Conservation (phyloP, 2,888 invertebrate species). For the Periphyllus acericola region DNA sequence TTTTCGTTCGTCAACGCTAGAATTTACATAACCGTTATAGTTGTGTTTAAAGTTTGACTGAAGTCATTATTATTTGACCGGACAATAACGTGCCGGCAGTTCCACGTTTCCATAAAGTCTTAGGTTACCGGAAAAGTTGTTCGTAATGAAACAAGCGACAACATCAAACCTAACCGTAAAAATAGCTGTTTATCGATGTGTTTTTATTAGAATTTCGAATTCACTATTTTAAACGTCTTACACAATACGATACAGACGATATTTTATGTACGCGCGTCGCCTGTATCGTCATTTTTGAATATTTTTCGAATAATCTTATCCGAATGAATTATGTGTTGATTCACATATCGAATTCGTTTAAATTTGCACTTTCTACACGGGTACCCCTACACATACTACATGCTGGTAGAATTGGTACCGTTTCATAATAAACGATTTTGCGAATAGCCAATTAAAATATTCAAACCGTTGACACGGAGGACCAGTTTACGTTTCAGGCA, state of each 20-base stretch:
- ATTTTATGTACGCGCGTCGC: not conserved
- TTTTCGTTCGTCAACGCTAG: too few species aligned
- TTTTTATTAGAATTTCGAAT: too few species aligned
- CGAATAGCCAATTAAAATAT: not conserved
- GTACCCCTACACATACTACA: not conserved
- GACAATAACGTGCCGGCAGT: too few species aligned
- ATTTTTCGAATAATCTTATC: not conserved
- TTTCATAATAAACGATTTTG: not conserved
- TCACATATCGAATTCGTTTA: not conserved
- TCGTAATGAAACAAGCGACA: too few species aligned
- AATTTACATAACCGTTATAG: too few species aligned
- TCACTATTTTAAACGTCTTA: too few species aligned
- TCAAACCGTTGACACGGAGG: not conserved
- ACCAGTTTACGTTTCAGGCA: not conserved
- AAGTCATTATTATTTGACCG: too few species aligned
- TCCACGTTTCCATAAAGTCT: too few species aligned
- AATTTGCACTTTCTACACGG: not conserved
- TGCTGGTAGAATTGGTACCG: not conserved
- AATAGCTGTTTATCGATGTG: too few species aligned
- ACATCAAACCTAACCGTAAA: too few species aligned
- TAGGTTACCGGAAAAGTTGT: too few species aligned
- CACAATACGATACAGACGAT: not conserved
- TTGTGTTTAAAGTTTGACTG: too few species aligned
- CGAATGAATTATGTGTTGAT: not conserved
- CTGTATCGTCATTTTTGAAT: not conserved